phyloP scores from a whole-genome alignment of 2,888 invertebrate genomes.

The Nysson spinosus region DNA sequence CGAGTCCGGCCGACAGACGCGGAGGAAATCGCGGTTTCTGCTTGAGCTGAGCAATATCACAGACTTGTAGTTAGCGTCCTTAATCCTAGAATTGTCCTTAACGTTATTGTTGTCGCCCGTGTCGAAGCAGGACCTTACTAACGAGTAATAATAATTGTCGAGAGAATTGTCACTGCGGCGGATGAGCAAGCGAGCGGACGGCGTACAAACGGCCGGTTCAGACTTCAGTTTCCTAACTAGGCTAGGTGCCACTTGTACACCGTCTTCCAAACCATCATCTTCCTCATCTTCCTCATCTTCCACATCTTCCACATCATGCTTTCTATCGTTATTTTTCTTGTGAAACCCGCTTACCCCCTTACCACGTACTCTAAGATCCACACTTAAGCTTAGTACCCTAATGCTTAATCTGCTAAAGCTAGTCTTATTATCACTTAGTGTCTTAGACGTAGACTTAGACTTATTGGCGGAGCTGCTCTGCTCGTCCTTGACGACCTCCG shows the following conservation, averaged over 20 bases:
- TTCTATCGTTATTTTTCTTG: no score
- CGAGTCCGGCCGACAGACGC: slow-evolving; percentile 12
- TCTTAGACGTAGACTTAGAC: slow-evolving; percentile 78
- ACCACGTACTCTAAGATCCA: slow-evolving; percentile 71
- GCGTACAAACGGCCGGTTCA: no score
- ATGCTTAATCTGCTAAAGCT: slow-evolving; percentile 77
- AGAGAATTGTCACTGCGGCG: no score
- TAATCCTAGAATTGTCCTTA: slow-evolving; percentile 77
- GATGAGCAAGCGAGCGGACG: no score
- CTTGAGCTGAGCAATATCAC: slow-evolving; percentile 78
- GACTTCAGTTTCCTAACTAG: slow-evolving; percentile 78
- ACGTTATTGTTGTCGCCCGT: slow-evolving; percentile 76
- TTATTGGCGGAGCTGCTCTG: slow-evolving; percentile 76
- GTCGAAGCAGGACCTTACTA: slow-evolving; percentile 75
- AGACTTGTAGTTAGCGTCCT: slow-evolving; percentile 77
- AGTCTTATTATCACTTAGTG: slow-evolving; percentile 78
- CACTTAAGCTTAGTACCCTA: slow-evolving; percentile 77
- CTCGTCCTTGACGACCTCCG: slow-evolving; percentile 67
- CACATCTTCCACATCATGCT: no score
- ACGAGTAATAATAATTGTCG: slow-evolving; percentile 76
- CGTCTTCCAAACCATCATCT: no score
- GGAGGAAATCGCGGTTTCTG: slow-evolving; percentile 74
- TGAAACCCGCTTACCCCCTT: no score
- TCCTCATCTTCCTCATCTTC: no score
- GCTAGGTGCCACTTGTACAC: no score